These are phyloP conservation scores for Pygathrix nemaeus DNA, from an alignment of 2,113 vertebrate species.

Conservation along the genomic window DNA sequence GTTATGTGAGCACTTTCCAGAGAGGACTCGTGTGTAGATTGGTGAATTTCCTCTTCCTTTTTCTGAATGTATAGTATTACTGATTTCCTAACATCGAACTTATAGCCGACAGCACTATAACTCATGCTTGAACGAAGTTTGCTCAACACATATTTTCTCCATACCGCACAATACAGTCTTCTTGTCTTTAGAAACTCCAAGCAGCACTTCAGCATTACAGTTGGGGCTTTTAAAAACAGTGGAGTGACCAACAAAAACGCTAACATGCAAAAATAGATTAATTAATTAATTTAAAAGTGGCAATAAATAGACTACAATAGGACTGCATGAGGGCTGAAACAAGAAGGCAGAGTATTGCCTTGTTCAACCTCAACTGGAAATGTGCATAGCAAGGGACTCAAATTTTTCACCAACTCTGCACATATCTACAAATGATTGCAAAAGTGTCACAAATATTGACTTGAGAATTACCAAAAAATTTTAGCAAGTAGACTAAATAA, in stretches of 20 bases:
- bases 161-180: not conserved
- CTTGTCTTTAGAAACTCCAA: not conserved
- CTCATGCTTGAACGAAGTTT: not conserved
- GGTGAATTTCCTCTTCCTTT: not conserved
- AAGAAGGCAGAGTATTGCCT: not conserved
- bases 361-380: not conserved
- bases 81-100: not conserved
- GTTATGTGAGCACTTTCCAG: not conserved
- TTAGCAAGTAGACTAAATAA: not conserved
- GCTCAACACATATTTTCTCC: not conserved
- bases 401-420: not conserved
- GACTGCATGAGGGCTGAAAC: not conserved
- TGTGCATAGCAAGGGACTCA: not conserved
- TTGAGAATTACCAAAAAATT: not conserved
- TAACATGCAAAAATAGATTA: not conserved
- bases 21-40: not conserved
- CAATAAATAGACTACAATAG: not conserved
- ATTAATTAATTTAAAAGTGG: not conserved
- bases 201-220: not conserved
- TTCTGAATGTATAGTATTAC: not conserved
- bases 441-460: not conserved
- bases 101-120: not conserved
- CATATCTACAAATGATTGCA: not conserved
- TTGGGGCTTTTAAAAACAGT: not conserved
- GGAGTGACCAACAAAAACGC: not conserved